phyloP scores from a whole-genome alignment of 2,797 vertebrate genomes.

The Iguana delicatissima region DNA sequence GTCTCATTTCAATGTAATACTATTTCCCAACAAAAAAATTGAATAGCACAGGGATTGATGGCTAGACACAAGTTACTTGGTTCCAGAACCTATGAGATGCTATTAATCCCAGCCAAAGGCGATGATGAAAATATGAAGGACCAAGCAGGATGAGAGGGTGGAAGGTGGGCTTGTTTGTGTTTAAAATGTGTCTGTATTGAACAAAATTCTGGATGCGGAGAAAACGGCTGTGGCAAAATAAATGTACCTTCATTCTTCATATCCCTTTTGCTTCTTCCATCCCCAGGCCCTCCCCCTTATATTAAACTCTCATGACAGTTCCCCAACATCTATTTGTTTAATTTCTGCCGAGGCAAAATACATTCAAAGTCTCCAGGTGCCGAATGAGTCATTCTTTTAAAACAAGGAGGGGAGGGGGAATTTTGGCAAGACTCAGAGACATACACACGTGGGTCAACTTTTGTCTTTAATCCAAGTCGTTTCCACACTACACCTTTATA shows the following conservation, averaged over 20 bases:
- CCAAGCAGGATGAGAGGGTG: not conserved
- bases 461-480: too few relatives aligned
- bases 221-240: not conserved
- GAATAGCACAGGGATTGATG: constrained; percentile 50
- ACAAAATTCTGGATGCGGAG: not conserved
- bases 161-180: not conserved
- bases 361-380: too few relatives aligned
- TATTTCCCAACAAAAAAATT: constrained; percentile 63
- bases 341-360: not conserved
- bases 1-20: constrained; percentile 72
- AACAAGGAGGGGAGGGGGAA: too few relatives aligned
- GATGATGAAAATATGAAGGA: constrained; percentile 4
- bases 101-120: constrained; percentile 46
- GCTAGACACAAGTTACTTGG: constrained; percentile 57
- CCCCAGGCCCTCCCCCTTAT: not conserved
- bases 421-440: too few relatives aligned
- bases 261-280: not conserved
- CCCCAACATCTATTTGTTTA: not conserved
- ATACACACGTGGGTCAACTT: too few relatives aligned
- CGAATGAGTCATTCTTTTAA: too few relatives aligned
- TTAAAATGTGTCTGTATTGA: not conserved
- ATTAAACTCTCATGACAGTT: not conserved
- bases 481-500: too few relatives aligned
- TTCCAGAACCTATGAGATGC: constrained; percentile 51
- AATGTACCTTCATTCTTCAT: too few relatives aligned